Base-by-base conservation (phyloP, 1,140 invertebrate species). In the Homalodisca vitripennis region DNA sequence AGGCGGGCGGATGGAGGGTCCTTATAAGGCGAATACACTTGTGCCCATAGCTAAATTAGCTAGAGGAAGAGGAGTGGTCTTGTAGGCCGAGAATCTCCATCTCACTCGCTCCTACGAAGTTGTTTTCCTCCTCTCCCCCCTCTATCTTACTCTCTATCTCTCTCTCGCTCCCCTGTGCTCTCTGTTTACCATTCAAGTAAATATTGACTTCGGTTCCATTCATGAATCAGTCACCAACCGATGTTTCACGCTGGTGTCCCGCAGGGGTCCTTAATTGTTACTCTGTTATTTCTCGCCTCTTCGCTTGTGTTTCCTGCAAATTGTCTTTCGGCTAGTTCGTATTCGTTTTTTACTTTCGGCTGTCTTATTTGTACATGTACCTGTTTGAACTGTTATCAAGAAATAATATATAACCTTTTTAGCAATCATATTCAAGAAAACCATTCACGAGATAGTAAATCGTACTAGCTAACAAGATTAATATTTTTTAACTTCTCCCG, bases 11-110 rank as follows among this genome's bases (percentile, higher is more conserved):
- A 13, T 13, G 14, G n/a, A 24, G 14, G 3, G 2, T 2, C 55
- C 55, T 60, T 60, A 60, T 60, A 60, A 13, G 55, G 55, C 27
- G 55, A 60, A 60, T 60, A 60, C 55, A 60, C 55, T 60, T 60
- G 55, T 60, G 55, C 29, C 24, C 55, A 30, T 26, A 27, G 55
- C 55, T 60, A 60, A 60, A 60, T 60, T 60, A 30, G 55, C 55
- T 29, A 26, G 55, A 60, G 55, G 55, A 60, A 60, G 55, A 60
- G 55, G 55, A 60, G 55, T 60, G 55, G 55, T 60, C 3, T 3
- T 30, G 55, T 60, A 60, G 55, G 55, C 55, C 2, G 55, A 27
- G 10, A 3, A 20, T 53, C 48, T 53, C 55, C 27, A 26, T 60
- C 55, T 26, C 34, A 41, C 34, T 60, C 55, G 14, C 34, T 10